Evolutionary conservation across 2,797 vertebrate genomes (phyloP).

Genomic region (Thripadectes ignobilis): DNA sequence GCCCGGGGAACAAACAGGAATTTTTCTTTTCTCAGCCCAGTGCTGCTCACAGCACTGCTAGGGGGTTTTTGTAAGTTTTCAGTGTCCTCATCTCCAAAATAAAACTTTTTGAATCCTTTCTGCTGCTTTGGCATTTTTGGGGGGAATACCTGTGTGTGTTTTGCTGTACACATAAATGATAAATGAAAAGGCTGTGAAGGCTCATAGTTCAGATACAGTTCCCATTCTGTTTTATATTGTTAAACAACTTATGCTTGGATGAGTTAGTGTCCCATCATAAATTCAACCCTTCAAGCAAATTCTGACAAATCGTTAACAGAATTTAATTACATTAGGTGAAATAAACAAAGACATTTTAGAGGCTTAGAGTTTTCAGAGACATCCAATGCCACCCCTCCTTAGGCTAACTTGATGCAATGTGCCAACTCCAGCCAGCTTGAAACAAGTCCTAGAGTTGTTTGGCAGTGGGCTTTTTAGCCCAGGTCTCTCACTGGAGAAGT

Average conservation of each 20-base stretch:
- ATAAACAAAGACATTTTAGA: neutral
- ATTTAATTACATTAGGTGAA: neutral
- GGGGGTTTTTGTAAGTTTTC: too few species aligned
- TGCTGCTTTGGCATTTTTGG: too few species aligned
- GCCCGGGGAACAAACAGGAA: too few species aligned
- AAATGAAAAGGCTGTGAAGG: neutral
- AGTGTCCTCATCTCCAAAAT: too few species aligned
- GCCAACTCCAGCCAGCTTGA: neutral
- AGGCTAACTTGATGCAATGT: neutral
- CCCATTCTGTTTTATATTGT: neutral
- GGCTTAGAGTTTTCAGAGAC: neutral
- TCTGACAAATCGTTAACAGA: neutral
- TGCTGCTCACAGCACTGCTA: too few species aligned
- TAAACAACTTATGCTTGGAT: neutral
- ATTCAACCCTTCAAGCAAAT: neutral
- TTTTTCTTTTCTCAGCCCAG: too few species aligned
- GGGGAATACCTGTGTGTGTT: too few species aligned
- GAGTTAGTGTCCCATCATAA: neutral
- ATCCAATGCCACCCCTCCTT: neutral
- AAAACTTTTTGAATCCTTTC: too few species aligned
- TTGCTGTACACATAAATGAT: neutral
- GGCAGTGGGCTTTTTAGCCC: neutral
- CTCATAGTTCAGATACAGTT: neutral
- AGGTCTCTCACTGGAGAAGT: neutral
- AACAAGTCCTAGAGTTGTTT: neutral